These are phyloP conservation scores for Agelaius tricolor DNA, from an alignment of 2,113 vertebrate species.

Conservation along the genomic window DNA sequence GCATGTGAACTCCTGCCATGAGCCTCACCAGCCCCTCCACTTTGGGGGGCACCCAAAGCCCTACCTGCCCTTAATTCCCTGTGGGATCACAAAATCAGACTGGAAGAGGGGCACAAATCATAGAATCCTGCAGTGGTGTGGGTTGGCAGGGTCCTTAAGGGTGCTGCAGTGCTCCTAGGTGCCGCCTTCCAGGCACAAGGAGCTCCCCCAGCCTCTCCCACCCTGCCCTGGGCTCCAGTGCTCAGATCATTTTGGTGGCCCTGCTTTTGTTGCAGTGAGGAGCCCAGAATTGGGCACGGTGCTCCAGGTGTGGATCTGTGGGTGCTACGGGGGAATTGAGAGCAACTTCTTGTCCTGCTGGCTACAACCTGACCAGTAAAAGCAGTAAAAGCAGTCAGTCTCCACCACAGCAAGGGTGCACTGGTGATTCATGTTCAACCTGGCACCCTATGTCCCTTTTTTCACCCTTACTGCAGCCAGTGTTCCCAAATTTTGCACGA, in stretches of 20 bases:
- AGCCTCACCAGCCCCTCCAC: neutral
- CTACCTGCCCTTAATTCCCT: neutral
- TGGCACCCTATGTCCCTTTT: neutral
- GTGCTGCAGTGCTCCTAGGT: neutral
- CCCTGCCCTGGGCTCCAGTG: neutral
- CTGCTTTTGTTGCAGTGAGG: neutral
- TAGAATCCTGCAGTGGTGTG: neutral
- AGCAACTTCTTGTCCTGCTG: neutral
- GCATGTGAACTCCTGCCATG: fast-evolving
- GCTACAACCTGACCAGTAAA: neutral
- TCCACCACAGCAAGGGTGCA: neutral
- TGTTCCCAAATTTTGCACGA: neutral
- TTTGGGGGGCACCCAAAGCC: neutral
- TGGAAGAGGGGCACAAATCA: neutral
- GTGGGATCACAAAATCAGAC: neutral
- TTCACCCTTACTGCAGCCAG: neutral
- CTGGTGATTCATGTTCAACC: neutral
- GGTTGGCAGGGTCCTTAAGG: neutral
- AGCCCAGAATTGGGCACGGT: neutral
- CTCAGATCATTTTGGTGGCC: neutral
- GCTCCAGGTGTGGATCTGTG: too few relatives aligned
- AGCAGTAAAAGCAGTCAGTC: neutral
- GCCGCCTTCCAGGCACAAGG: neutral
- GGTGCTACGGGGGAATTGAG: neutral
- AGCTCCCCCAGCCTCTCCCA: neutral